Evolutionary conservation across 2,797 vertebrate genomes (phyloP), one percentile per base, ranked within the genome.

Genomic region (Eulemur albifrons): DNA sequence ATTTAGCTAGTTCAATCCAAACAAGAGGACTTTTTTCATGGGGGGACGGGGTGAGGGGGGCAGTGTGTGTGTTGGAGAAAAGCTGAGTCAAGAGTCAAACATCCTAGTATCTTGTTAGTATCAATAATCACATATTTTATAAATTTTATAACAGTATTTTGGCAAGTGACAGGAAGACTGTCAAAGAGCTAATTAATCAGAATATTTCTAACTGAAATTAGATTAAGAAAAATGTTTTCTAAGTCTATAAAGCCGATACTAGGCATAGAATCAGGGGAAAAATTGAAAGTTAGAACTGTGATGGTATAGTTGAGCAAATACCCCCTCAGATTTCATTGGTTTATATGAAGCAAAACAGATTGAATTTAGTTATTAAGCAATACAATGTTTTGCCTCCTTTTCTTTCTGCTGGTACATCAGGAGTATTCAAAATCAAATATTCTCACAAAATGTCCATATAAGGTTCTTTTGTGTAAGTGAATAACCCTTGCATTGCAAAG

Each of bases 121-220:
- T 89, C 59, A 86, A 67, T 50, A 72, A 76, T 59, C 69, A 70
- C 13, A 70, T 0, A 48, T 85, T 63, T 84, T 43, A 80, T 61
- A 23, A 88, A 88, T 88, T 95, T 96, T 85, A 59, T 75, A 77
- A 25, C 14, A 59, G 30, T 83, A 48, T 83, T 96, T 72, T 73
- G 61, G 8, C 12, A 94, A 83, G 40, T 72, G 25, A 75, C 3
- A 54, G 32, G 2, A 93, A 88, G 7, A 87, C 15, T 54, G 0
- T 61, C 27, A 89, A 75, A 48, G 25, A 92, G 25, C 30, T 65
- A 30, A 57, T 23, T 90, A 48, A 80, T 84, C 25, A 63, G 90
- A 92, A 65, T 45, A n/a, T 65, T 35, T 65, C 77, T 70, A 70
- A 81, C 32, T 79, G 45, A 96, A 87, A 79, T 67, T 69, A 77